Percentiles rank a stretch among this genome's conserved stretches.
These are phyloP conservation scores for Chondrilla cf. caribensis DNA, from an alignment of 37 sponge, comb jelly and placozoan genomes.

Conservation along the genomic window DNA sequence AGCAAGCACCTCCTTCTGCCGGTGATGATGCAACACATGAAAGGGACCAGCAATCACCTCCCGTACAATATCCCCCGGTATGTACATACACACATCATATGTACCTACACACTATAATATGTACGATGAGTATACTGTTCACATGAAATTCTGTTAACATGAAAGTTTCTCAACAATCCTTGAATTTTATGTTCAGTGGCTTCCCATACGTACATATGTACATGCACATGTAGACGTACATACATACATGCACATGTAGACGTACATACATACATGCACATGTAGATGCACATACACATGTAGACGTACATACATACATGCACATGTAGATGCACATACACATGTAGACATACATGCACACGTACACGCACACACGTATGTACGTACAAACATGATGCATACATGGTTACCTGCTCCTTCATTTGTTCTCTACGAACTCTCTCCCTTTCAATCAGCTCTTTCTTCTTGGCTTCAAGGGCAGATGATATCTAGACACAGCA, in stretches of 20 bases:
- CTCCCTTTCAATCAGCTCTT: slow-evolving; percentile 44
- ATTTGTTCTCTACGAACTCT: slow-evolving; percentile 34
- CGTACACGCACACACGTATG: no score
- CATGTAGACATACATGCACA: no score
- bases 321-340: background rate
- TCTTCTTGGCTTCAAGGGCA: slow-evolving; percentile 51
- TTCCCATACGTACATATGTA: no score
- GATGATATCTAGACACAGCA: slow-evolving; percentile 29
- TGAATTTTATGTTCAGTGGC: no score
- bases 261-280: background rate
- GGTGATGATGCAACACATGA: no score
- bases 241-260: background rate
- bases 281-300: background rate
- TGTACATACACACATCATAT: no score
- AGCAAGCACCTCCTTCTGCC: slow-evolving; percentile 7
- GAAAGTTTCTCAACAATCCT: no score
- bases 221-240: no score
- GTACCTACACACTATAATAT: no score
- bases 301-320: background rate
- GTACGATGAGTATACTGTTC: no score
- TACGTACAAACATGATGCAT: background rate
- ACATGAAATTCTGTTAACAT: no score
- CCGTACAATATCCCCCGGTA: no score
- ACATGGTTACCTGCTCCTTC: slow-evolving; percentile 46
- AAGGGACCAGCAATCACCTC: background rate